Conservation (phyloP, 2,888 invertebrate genomes). For the Oscheius sp. region DNA sequence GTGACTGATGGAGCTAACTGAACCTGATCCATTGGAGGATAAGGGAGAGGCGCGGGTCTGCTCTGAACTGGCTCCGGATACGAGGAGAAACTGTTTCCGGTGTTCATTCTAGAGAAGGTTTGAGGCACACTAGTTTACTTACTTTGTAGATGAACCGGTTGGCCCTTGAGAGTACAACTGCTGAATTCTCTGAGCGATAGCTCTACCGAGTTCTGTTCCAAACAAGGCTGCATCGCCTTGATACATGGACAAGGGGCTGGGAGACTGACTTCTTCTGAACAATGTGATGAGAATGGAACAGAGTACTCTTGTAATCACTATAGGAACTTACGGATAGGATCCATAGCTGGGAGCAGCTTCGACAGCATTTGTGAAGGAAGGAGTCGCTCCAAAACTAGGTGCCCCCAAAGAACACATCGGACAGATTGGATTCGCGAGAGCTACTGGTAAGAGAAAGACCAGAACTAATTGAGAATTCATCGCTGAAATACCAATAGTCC, state of each 20-base stretch:
- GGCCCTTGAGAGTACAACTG: conserved; percentile 25
- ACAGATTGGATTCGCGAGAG: conserved; percentile 29
- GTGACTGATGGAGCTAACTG: conserved; percentile 1
- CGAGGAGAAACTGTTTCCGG: conserved; percentile 6
- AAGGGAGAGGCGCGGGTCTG: neutral
- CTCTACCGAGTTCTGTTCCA: conserved; percentile 35
- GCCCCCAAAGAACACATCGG: conserved; percentile 36
- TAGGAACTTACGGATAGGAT: conserved; percentile 21
- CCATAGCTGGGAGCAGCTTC: conserved; percentile 8
- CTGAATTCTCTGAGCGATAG: conserved; percentile 36
- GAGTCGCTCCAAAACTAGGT: conserved; percentile 4
- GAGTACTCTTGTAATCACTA: too few species aligned
- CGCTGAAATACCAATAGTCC: conserved; percentile 1
- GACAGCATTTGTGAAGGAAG: neutral
- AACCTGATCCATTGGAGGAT: conserved; percentile 1
- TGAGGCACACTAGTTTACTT: neutral
- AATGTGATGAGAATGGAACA: neutral
- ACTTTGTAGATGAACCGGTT: neutral
- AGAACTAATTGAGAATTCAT: neutral
- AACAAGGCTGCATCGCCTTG: conserved; percentile 32
- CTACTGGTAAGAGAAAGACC: neutral
- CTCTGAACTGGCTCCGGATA: neutral
- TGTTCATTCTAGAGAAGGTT: conserved; percentile 21
- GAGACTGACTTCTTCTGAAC: neutral
- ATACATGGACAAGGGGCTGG: conserved; percentile 29